These are phyloP conservation scores for Heliconius congener DNA, from an alignment of 1,140 invertebrate species.

Conservation along the genomic window DNA sequence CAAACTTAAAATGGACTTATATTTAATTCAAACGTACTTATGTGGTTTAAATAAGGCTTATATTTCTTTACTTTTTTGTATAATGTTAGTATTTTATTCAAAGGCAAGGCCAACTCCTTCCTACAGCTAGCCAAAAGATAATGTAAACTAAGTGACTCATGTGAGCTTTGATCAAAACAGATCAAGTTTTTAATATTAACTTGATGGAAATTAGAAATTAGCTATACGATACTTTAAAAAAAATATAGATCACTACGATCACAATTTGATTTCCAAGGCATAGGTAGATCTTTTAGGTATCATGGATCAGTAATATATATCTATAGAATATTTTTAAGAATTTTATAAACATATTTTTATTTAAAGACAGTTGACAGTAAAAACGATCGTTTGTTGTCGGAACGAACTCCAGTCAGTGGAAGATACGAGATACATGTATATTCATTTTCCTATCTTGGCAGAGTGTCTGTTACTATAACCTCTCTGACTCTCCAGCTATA, in stretches of 20 bases:
- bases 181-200: background rate
- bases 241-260: background rate
- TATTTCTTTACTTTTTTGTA: background rate
- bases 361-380: no score
- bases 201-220: background rate
- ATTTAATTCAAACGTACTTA: background rate
- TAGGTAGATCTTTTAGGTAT: no score
- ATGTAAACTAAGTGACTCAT: conserved; percentile 43
- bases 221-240: no score
- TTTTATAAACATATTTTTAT: no score
- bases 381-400: no score
- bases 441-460: no score
- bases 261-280: background rate
- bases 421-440: no score
- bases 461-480: no score
- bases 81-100: conserved; percentile 13
- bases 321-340: no score
- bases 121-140: conserved; percentile 70
- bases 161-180: conserved; percentile 8
- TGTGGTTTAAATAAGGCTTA: conserved; percentile 1
- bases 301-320: no score
- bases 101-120: conserved; percentile 61
- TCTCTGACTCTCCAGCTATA: no score
- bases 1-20: background rate
- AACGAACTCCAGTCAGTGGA: no score